Conservation (phyloP, 1,140 invertebrate species). For the Vollenhovia emeryi region DNA sequence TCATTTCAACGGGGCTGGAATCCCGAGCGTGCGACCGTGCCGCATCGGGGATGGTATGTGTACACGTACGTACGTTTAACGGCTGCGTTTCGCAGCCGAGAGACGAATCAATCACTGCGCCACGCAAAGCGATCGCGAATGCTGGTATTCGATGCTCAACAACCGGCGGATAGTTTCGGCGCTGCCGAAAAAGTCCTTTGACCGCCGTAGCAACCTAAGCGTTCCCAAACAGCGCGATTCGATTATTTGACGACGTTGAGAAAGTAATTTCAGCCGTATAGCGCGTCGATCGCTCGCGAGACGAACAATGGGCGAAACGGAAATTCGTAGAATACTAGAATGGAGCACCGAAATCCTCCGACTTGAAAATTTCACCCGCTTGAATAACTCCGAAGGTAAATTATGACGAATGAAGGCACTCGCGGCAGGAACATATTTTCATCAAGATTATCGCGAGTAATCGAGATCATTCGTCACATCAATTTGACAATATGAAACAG, state of each 20-base stretch:
- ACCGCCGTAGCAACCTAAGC: conserved; percentile 37
- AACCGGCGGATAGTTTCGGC: conserved; percentile 56
- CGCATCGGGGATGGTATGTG: conserved; percentile 66
- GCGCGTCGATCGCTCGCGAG: background rate
- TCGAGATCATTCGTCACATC: background rate
- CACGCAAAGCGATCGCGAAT: conserved; percentile 66
- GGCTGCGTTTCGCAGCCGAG: conserved; percentile 65
- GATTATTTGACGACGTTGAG: conserved; percentile 32
- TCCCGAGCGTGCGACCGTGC: conserved; percentile 71
- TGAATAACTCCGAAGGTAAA: background rate
- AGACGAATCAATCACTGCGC: conserved; percentile 74
- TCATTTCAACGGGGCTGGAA: conserved; percentile 75
- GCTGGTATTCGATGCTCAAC: conserved; percentile 67
- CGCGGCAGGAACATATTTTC: background rate
- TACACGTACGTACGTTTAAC: conserved; percentile 53
- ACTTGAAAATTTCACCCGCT: background rate
- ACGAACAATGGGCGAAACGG: background rate
- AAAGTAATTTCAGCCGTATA: conserved; percentile 23
- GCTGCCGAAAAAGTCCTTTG: conserved; percentile 67
- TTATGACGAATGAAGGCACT: background rate
- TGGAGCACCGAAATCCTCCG: background rate
- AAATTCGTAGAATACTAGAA: background rate
- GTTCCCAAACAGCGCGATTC: background rate
- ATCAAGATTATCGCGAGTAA: background rate
- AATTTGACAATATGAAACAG: conserved; percentile 16